A percentile compares a stretch with the other conserved stretches of the same genome.
Evolutionary conservation across 2,888 invertebrate species (phyloP).

Genomic region (Eulithis prunata): DNA sequence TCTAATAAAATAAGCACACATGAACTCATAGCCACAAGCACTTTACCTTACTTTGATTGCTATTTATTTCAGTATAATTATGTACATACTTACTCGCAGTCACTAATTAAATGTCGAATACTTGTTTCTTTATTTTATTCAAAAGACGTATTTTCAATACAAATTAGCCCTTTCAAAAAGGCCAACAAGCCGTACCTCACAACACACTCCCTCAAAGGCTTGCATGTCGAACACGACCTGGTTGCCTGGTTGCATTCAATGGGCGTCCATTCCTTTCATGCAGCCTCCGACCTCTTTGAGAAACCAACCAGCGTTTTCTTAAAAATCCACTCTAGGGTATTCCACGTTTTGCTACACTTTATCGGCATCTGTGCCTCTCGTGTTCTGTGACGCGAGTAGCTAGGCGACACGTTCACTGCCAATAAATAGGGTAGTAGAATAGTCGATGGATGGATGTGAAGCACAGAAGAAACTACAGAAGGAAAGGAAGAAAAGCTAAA

Average conservation of each 20-base stretch:
- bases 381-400: neutral
- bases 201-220: constrained; percentile 19
- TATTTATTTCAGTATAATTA: no score
- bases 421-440: no score
- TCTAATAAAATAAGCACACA: no score
- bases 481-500: no score
- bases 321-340: constrained; percentile 17
- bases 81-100: no score
- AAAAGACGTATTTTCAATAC: constrained; percentile 1
- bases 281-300: constrained; percentile 11
- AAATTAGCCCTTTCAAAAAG: constrained; percentile 18
- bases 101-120: no score
- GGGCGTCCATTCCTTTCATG: constrained; percentile 13
- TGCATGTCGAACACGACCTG: constrained; percentile 24
- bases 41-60: no score
- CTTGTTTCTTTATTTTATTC: neutral
- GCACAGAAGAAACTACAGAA: no score
- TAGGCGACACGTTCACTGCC: no score
- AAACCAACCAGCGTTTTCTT: constrained; percentile 14
- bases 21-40: no score
- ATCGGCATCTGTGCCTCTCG: constrained; percentile 9
- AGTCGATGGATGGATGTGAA: no score
- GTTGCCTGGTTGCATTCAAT: constrained; percentile 30
- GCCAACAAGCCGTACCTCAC: neutral
- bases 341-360: constrained; percentile 11